Evolutionary conservation across 1,140 invertebrate species (phyloP).

Genomic region (Lepidurus couesii): DNA sequence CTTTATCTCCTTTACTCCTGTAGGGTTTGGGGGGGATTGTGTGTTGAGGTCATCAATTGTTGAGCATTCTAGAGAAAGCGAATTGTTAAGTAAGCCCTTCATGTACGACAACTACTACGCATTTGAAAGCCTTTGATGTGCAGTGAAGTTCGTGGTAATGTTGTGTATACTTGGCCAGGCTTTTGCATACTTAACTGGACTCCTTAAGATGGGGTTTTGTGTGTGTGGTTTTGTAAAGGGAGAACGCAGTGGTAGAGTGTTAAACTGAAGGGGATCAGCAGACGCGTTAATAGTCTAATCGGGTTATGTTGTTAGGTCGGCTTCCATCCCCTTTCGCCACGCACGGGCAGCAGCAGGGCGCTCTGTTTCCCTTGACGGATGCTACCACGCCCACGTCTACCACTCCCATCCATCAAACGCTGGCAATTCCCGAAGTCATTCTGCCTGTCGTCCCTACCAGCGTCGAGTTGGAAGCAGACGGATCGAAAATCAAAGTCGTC

Average conservation of each 20-base stretch:
- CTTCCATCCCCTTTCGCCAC: constrained; percentile 13
- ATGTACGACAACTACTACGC: no score
- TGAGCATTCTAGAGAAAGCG: no score
- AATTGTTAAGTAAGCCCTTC: no score
- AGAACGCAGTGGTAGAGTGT: background rate
- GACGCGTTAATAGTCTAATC: constrained; percentile 19
- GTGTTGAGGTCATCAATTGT: no score
- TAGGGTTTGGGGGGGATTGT: no score
- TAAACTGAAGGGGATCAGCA: background rate
- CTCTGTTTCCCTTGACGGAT: constrained; percentile 18
- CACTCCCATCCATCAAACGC: constrained; percentile 2
- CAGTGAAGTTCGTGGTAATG: no score
- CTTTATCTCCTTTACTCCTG: no score
- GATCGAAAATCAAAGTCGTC: constrained; percentile 27
- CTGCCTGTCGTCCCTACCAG: constrained; percentile 20
- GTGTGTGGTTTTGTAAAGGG: background rate
- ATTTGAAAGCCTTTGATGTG: no score
- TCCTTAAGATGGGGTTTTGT: background rate
- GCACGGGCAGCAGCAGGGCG: background rate
- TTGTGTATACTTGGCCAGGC: background rate
- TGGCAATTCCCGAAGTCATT: constrained; percentile 10
- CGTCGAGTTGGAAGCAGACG: constrained; percentile 31
- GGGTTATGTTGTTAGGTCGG: constrained; percentile 18
- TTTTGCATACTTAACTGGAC: background rate
- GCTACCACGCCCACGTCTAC: constrained; percentile 12